These are phyloP conservation scores for Drosophila murphyi DNA, from an alignment of 1,140 invertebrate genomes.

Conservation along the genomic window DNA sequence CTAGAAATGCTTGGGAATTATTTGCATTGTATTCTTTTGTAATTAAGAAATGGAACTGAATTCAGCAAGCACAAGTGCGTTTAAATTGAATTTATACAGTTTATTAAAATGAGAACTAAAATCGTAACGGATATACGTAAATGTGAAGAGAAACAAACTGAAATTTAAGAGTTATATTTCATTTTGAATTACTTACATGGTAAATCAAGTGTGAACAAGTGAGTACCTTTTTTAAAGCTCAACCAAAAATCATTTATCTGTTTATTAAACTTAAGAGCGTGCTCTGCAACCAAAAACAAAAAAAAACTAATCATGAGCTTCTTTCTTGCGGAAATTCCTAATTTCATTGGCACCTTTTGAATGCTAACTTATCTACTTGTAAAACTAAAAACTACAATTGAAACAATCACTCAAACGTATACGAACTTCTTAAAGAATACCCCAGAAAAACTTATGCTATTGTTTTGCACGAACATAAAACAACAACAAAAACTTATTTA, in stretches of 20 bases:
- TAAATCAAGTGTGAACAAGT: constrained; percentile 36
- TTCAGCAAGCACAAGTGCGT: constrained; percentile 54
- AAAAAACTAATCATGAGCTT: constrained; percentile 60
- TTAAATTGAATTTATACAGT: constrained; percentile 74
- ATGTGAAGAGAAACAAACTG: constrained; percentile 74
- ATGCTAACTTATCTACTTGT: constrained; percentile 43
- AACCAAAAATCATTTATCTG: constrained; percentile 43
- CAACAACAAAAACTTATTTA: constrained; percentile 66
- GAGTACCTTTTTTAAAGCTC: constrained; percentile 61
- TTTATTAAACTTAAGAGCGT: constrained; percentile 18
- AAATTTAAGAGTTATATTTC: constrained; percentile 68
- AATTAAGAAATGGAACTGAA: constrained; percentile 66
- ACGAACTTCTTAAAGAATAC: constrained; percentile 81
- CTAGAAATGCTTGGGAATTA: constrained; percentile 1
- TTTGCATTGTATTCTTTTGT: constrained; percentile 29
- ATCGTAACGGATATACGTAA: constrained; percentile 80
- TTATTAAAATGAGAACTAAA: constrained; percentile 53
- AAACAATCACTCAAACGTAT: constrained; percentile 83
- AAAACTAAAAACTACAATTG: constrained; percentile 52
- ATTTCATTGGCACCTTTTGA: constrained; percentile 42
- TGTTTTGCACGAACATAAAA: constrained; percentile 67
- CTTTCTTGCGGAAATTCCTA: constrained; percentile 49
- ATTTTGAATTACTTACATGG: constrained; percentile 47
- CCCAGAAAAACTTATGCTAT: constrained; percentile 60
- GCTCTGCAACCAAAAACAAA: constrained; percentile 10